These are phyloP conservation scores for Gallinago solitaria DNA, from an alignment of 2,797 vertebrate species.

Conservation along the genomic window DNA sequence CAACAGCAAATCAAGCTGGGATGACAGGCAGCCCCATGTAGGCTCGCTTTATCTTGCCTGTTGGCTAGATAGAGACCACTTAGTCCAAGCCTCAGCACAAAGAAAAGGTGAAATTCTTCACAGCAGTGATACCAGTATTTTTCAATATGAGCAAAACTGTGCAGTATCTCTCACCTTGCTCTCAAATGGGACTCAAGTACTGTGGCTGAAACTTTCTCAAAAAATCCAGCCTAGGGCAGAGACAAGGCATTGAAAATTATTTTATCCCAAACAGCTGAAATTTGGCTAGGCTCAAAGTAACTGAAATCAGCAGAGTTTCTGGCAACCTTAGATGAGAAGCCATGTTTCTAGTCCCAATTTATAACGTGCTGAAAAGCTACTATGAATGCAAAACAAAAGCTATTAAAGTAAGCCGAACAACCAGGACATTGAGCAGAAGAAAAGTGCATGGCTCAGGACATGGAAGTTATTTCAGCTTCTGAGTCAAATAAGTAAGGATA, in stretches of 20 bases:
- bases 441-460: background rate
- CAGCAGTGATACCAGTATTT: background rate
- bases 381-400: background rate
- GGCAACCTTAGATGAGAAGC: conserved; percentile 1
- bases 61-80: background rate
- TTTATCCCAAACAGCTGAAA: background rate
- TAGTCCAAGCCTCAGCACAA: background rate
- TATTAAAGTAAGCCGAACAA: background rate
- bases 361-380: background rate
- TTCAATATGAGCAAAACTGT: background rate
- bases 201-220: background rate
- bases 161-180: background rate
- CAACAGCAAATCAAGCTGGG: background rate
- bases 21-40: fast-evolving
- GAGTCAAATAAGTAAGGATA: background rate
- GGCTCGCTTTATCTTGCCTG: background rate
- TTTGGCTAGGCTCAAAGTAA: background rate
- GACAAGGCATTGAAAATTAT: background rate
- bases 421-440: background rate
- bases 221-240: background rate
- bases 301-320: background rate
- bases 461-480: conserved; percentile 36
- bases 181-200: background rate
- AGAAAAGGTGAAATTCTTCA: background rate
- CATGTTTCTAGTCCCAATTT: background rate